Conservation (phyloP, 2,888 invertebrate species). For the Cryptus viduatorius region DNA sequence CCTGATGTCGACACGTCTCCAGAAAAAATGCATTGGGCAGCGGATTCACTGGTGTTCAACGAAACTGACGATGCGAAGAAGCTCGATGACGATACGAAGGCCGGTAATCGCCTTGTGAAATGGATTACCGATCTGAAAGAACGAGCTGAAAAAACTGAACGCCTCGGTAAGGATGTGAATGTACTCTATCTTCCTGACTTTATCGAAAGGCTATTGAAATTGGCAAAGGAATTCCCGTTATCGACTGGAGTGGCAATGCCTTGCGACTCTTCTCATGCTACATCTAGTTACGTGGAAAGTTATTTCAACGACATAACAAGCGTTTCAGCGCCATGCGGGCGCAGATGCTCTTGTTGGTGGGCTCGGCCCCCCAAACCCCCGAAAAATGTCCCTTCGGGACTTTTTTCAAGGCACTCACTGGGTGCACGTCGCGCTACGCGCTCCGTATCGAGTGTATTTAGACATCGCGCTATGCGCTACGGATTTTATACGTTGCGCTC, state of each 20-base stretch:
- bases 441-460: no score
- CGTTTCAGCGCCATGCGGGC: no score
- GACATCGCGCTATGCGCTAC: no score
- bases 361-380: no score
- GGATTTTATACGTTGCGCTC: no score
- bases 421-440: no score
- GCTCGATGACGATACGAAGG: slow-evolving; percentile 6
- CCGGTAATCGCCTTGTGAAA: slow-evolving; percentile 10
- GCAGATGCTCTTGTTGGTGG: no score
- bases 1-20: background rate
- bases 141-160: slow-evolving; percentile 3
- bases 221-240: slow-evolving; percentile 9
- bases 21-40: background rate
- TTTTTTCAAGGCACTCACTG: no score
- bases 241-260: background rate
- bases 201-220: slow-evolving; percentile 1
- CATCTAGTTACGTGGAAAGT: slow-evolving; percentile 46
- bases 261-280: slow-evolving; percentile 28
- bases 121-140: background rate
- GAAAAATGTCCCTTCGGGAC: no score
- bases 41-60: no score
- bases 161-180: slow-evolving; percentile 11
- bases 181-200: slow-evolving; percentile 43
- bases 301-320: slow-evolving; percentile 49
- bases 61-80: slow-evolving; percentile 1